Evolutionary conservation across 2,888 invertebrate genomes (phyloP), one percentile per base, ranked within the genome.

Genomic region (Ypsolopha scabrella): DNA sequence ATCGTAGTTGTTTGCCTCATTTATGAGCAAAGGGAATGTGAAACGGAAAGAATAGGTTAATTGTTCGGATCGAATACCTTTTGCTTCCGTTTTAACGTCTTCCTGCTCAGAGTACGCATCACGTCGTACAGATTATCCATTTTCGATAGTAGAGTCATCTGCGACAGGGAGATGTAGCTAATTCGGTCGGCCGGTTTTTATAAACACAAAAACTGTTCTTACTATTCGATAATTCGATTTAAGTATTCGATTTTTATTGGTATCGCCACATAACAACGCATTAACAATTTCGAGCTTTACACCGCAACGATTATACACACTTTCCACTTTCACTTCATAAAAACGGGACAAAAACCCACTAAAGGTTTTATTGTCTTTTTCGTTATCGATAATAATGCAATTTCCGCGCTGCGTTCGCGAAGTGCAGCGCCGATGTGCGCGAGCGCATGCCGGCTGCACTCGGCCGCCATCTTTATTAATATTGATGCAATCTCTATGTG

Each of bases 71-170:
- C 24, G 24, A 49, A 35, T 72, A 82, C 82, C 82, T 83, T 79
- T 59, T 73, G 71, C 63, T 77, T 82, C 55, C 77, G 70, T 68
- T 80, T 85, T 61, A 82, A 67, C 34, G 86, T 85, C 60, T 85
- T 86, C 56, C 83, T 71, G 62, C 85, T 78, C 48, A 86, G 65
- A 52, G 86, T 86, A 51, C 80, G 72, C 51, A 86, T 80, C 53
- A 80, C 77, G 58, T 78, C 85, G 60, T 85, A 85, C 58, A 86
- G 72, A 56, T 73, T 81, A 58, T 85, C 85, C 85, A 86, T 86
- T 50, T 48, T 39, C 8, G 13, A 13, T 36, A 33, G 36, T 13
- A 50, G 6, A 35, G 41, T 50, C 44, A 37, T 52, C 14, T 44
- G 33, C 39, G 10, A 11, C 10, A 10, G 0, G 24, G 24, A 24